These are phyloP conservation scores for Ophion ellenae DNA, from an alignment of 2,888 invertebrate genomes.

Conservation along the genomic window DNA sequence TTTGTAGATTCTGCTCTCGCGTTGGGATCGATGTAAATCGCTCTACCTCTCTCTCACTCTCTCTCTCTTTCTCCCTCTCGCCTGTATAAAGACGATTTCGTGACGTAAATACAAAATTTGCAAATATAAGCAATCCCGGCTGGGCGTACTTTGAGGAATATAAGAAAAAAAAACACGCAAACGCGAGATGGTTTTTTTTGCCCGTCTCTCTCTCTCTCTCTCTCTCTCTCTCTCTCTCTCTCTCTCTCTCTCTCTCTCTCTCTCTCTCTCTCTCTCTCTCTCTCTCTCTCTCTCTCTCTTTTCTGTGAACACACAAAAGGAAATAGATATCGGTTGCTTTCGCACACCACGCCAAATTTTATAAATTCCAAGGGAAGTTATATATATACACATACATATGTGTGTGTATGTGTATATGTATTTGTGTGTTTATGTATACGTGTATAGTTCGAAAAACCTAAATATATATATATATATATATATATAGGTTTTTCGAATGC, in stretches of 20 bases:
- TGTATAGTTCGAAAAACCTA: too few species aligned
- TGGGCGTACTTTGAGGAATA: conserved; percentile 15
- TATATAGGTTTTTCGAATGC: conserved; percentile 55
- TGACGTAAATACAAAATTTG: conserved; percentile 66
- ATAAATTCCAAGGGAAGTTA: conserved; percentile 43
- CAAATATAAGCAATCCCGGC: conserved; percentile 39
- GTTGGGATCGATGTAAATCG: conserved; percentile 70
- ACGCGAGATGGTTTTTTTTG: conserved; percentile 34
- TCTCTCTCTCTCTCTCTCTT: not conserved
- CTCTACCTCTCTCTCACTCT: conserved; percentile 40
- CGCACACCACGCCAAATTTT: conserved; percentile 34
- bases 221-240: not conserved
- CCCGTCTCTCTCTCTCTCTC: not conserved
- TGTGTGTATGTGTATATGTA: too few species aligned
- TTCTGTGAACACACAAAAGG: conserved; percentile 36
- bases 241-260: not conserved
- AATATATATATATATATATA: not conserved
- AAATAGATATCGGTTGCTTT: conserved; percentile 58
- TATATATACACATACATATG: too few species aligned
- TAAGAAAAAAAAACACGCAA: conserved; percentile 17
- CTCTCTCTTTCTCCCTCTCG: not conserved
- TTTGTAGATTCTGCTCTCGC: conserved; percentile 67
- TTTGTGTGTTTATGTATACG: not conserved
- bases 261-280: not conserved
- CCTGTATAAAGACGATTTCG: conserved; percentile 65